Evolutionary conservation across 2,888 invertebrate species (phyloP).

Genomic region (Drosophila mulleri): DNA sequence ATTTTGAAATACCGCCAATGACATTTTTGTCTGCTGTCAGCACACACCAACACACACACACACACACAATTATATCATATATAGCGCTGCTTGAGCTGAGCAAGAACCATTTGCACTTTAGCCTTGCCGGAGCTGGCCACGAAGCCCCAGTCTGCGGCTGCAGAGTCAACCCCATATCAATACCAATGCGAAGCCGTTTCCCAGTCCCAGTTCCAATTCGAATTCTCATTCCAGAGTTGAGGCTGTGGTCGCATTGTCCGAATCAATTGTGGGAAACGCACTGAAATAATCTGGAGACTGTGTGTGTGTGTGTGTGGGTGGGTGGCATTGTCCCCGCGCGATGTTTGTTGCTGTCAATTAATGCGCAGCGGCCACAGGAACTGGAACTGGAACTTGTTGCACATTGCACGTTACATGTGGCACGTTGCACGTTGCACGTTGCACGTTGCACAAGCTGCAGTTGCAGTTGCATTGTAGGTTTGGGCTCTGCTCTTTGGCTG

Average conservation of each 20-base stretch:
- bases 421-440: constrained; percentile 45
- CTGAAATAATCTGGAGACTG: constrained; percentile 64
- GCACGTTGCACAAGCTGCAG: constrained; percentile 35
- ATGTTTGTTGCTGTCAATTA: constrained; percentile 79
- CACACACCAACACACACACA: not conserved
- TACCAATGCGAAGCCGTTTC: constrained; percentile 52
- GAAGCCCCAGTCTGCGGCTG: constrained; percentile 20
- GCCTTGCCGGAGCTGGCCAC: constrained; percentile 32
- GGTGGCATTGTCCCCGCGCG: constrained; percentile 71
- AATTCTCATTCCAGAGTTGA: constrained; percentile 24
- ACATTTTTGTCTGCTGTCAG: constrained; percentile 34
- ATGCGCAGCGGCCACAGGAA: constrained; percentile 67
- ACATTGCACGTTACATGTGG: constrained; percentile 39
- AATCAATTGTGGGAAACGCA: constrained; percentile 80
- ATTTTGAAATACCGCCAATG: not conserved
- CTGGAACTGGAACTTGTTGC: constrained; percentile 69
- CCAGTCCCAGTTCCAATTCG: constrained; percentile 3
- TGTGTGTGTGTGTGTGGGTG: constrained; percentile 53
- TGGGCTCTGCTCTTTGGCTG: constrained; percentile 37
- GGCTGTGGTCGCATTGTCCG: constrained; percentile 68
- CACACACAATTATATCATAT: not conserved
- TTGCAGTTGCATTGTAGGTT: constrained; percentile 49
- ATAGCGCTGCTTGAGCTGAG: constrained; percentile 17
- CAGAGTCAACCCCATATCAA: constrained; percentile 9
- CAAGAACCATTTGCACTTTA: constrained; percentile 71